Evolutionary conservation across 2,888 invertebrate genomes (phyloP), one percentile per base, ranked within the genome.

Genomic region (Caenorhabditis angaria): DNA sequence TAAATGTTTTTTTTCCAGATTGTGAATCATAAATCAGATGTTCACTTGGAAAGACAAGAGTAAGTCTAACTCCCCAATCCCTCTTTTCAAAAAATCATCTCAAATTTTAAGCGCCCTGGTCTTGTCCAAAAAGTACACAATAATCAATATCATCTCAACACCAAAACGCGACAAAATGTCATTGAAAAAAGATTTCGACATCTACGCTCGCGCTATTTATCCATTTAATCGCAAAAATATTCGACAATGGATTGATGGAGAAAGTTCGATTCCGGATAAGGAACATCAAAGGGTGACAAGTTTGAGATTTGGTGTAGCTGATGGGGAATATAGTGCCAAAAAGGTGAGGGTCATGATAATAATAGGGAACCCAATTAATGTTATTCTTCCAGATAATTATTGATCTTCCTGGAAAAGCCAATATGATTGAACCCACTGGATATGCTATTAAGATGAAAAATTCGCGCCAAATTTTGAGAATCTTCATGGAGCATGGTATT

Each of bases 211-310:
- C 48, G 71, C 66, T 51, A 67, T 71, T 47, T 71, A 71, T 50
- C 71, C 71, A 57, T 71, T 63, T 61, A 71, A 71, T 51, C 63
- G 71, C 25, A 71, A 67, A 50, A 71, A 67, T 59, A 71, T 71
- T 58, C 60, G 63, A 20, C 66, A 67, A 27, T 71, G 71, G 71
- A 63, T 71, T 25, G 71, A 71, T 27, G 61, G 61, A 25, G 58
- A n/a, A n/a, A n/a, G n/a, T n/a, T n/a, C 55, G 32, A 54, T 71
- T 56, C 20, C 66, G 28, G 63, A 67, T 59, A 71, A 71, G 28
- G 56, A 48, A 18, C 66, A 67, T 8, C 59, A 71, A 54, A 54
- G 62, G 29, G 66, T 66, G 2, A 62, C 61, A 27, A 24, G 62
- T 10, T 59, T 71, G 54, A 56, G 56, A 25, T 71, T 71, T 48